phyloP scores from a whole-genome alignment of 2,888 invertebrate genomes.

The Piscicola geometra region DNA sequence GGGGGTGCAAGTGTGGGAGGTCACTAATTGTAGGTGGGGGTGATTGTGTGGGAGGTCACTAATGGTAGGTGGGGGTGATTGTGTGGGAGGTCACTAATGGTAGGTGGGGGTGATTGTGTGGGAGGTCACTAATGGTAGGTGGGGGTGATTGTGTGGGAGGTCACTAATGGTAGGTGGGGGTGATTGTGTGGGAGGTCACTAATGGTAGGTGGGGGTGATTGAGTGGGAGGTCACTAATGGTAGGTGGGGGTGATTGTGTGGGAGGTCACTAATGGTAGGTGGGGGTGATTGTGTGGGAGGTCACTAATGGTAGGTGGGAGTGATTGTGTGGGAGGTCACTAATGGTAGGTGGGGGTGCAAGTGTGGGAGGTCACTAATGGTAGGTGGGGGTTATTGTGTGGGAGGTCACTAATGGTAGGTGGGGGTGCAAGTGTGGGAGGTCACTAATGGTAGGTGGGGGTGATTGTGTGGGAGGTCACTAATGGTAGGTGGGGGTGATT shows the following conservation, averaged over 20 bases:
- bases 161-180: slow-evolving; percentile 64
- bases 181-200: slow-evolving; percentile 86
- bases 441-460: slow-evolving; percentile 64
- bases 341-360: slow-evolving; percentile 71
- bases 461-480: slow-evolving; percentile 86
- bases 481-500: slow-evolving; percentile 71
- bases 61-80: slow-evolving; percentile 71
- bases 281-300: slow-evolving; percentile 93
- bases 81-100: slow-evolving; percentile 75
- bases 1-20: slow-evolving; percentile 93
- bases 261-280: slow-evolving; percentile 65
- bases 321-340: slow-evolving; percentile 86
- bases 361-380: slow-evolving; percentile 75
- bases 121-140: slow-evolving; percentile 65
- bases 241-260: slow-evolving; percentile 82
- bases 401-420: slow-evolving; percentile 65
- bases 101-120: slow-evolving; percentile 82
- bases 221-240: slow-evolving; percentile 75
- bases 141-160: slow-evolving; percentile 93
- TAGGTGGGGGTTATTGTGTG: slow-evolving; percentile 82
- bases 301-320: slow-evolving; percentile 64
- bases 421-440: slow-evolving; percentile 93
- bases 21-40: slow-evolving; percentile 64
- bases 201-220: slow-evolving; percentile 71
- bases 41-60: slow-evolving; percentile 86